Base-by-base conservation (phyloP, 1,140 invertebrate species). In the Homarus americanus region DNA sequence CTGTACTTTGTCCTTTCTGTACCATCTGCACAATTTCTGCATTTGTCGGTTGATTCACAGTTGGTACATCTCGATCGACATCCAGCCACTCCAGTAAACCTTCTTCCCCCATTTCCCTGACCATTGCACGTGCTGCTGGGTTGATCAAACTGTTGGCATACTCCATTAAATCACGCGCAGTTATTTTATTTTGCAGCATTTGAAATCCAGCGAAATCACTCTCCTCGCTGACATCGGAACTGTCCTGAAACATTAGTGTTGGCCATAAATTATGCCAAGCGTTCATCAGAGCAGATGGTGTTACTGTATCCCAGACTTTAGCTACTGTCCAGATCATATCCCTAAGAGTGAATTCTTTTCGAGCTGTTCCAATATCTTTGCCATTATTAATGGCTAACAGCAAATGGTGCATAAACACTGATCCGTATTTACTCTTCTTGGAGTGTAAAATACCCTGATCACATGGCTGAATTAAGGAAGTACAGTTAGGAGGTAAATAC, bases 21-120 rank as follows among this genome's bases (percentile, higher is more conserved):
- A 72, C 66, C 66, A 72, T 72, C 34, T 72, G 15, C 66, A 72
- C 34, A 34, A 72, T 72, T 72, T 72, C 66, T 34, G 15, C 15
- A 72, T 34, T n/a, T 20, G 66, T 3, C 10, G 66, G 66, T 20
- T 72, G 66, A 5, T 72, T 1, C 15, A 72, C 66, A 72, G n/a
- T n/a, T 20, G 66, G 66, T 2, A 20, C 66, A 28, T 72, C n/a
- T n/a, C n/a, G n/a, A n/a, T n/a, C n/a, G n/a, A n/a, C n/a, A n/a
- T n/a, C n/a, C n/a, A n/a, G n/a, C n/a, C n/a, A n/a, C n/a, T n/a
- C n/a, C n/a, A n/a, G n/a, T n/a, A n/a, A n/a, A n/a, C n/a, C n/a
- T n/a, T n/a, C n/a, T n/a, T n/a, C n/a, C n/a, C n/a, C n/a, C n/a
- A n/a, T 28, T n/a, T 72, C n/a, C n/a, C 24, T 10, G n/a, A 20